Evolutionary conservation across 2,113 vertebrate species (phyloP).

Genomic region (Xiphophorus maculatus): DNA sequence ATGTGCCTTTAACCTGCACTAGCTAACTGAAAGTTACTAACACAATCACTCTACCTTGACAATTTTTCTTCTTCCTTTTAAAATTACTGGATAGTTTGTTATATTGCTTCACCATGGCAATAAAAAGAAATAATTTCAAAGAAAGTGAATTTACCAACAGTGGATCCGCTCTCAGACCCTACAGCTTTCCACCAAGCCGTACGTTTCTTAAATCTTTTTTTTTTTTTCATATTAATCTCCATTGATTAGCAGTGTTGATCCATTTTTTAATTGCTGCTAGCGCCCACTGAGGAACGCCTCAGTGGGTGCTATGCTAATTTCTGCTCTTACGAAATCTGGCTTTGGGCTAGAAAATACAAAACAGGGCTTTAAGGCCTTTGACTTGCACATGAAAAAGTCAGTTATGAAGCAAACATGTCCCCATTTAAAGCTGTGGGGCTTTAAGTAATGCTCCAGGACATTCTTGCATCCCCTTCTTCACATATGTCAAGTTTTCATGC

Average conservation of each 20-base stretch:
- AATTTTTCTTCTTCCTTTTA: neutral
- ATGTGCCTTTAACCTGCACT: no score
- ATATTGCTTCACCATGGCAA: neutral
- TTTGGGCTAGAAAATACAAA: conserved; percentile 28
- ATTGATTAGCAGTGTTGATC: conserved; percentile 47
- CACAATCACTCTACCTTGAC: neutral
- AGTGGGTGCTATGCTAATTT: conserved; percentile 9
- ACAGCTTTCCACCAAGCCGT: neutral
- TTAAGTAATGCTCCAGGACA: neutral
- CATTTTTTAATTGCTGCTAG: conserved; percentile 30
- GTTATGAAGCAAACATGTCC: conserved; percentile 6
- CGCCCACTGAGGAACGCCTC: conserved; percentile 12
- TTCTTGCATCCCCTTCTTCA: neutral
- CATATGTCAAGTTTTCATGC: neutral
- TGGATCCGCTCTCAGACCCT: no score
- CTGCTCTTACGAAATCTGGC: conserved; percentile 12
- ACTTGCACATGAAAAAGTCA: conserved; percentile 21
- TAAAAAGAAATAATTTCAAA: neutral
- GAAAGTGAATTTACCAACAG: neutral
- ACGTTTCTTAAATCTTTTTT: conserved; percentile 27
- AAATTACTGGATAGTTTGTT: neutral
- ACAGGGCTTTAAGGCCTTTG: conserved; percentile 21
- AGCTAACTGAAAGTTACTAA: neutral
- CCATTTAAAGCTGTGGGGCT: neutral
- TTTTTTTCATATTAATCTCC: conserved; percentile 9